A percentile compares a stretch with the other conserved stretches of the same genome.
phyloP scores from a whole-genome alignment of 1,140 invertebrate genomes.

The Apis dorsata region DNA sequence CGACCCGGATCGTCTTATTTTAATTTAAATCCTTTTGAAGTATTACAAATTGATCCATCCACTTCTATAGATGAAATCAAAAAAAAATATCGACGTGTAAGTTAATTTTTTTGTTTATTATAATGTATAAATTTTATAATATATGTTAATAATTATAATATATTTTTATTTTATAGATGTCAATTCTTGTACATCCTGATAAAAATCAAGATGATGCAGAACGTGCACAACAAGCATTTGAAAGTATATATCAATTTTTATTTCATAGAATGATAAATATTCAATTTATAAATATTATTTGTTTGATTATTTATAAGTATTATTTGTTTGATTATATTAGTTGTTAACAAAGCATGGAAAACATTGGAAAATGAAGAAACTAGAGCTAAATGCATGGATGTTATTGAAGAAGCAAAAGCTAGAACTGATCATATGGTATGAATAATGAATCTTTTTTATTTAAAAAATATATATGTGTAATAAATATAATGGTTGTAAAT shows the following conservation, averaged over 20 bases:
- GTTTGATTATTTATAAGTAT: slow-evolving; percentile 55
- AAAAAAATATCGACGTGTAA: slow-evolving; percentile 95
- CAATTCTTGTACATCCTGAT: slow-evolving; percentile 98
- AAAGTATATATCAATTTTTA: slow-evolving; percentile 81
- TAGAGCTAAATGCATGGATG: slow-evolving; percentile 95
- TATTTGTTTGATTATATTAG: slow-evolving; percentile 75
- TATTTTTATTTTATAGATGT: slow-evolving; percentile 83
- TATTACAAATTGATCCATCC: slow-evolving; percentile 96
- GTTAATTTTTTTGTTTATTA: slow-evolving; percentile 46
- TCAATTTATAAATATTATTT: slow-evolving; percentile 14
- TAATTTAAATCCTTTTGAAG: slow-evolving; percentile 97
- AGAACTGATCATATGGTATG: slow-evolving; percentile 94
- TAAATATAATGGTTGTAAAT: slow-evolving; percentile 19
- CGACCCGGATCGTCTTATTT: slow-evolving; percentile 97
- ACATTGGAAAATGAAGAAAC: slow-evolving; percentile 97
- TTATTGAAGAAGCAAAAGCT: slow-evolving; percentile 98
- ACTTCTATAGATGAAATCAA: slow-evolving; percentile 94
- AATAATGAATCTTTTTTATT: background rate
- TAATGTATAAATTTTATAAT: background rate
- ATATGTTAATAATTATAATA: background rate
- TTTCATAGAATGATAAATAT: background rate
- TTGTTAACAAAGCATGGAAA: slow-evolving; percentile 98
- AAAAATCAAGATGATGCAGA: slow-evolving; percentile 98
- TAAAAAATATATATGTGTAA: background rate
- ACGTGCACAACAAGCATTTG: slow-evolving; percentile 95